Base-by-base conservation (phyloP, 2,888 invertebrate species). In the Asteroscopus sphinx region DNA sequence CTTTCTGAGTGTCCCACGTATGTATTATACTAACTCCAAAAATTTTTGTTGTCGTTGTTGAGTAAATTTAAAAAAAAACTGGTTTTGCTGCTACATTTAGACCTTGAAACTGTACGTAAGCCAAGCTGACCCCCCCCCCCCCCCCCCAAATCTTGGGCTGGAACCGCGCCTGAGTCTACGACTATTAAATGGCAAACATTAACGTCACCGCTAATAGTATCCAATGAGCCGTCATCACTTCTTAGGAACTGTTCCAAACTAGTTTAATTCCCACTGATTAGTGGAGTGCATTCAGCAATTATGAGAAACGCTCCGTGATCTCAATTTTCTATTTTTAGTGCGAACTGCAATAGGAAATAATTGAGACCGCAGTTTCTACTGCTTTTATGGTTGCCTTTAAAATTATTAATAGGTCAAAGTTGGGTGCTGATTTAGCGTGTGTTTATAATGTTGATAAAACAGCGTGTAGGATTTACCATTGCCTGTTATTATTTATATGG, bases 201-300 rank as follows among this genome's bases (percentile, higher is more conserved):
- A 52, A 51, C 39, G 40, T 59, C 53, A 21, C 15, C 30, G 11
- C 36, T 39, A 52, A 58, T 53, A 44, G 26, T 39, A n/a, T 13
- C 47, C 40, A 70, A 68, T 32, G 47, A 45, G 16, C 35, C 54
- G 44, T 48, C 61, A 66, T 40, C 33, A 44, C 32, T 81, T 81
- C 80, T 77, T 76, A 68, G 69, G 56, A 76, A 56, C 69, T 69
- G 65, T 73, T 62, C 51, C 55, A 68, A 77, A 76, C 62, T 66
- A 46, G 59, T 72, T 74, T 74, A 80, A 83, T 82, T 80, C 57
- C 57, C 53, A 68, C 60, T 70, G 63, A 76, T 78, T 73, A 76
- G 68, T 63, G 69, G 61, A 68, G 58, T 76, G 82, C 80, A 80
- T 71, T 71, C 64, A 68, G 48, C 63, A 77, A 76, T 76, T 73